Evolutionary conservation across 2,888 invertebrate species (phyloP).

Genomic region (Halocaridina rubra): DNA sequence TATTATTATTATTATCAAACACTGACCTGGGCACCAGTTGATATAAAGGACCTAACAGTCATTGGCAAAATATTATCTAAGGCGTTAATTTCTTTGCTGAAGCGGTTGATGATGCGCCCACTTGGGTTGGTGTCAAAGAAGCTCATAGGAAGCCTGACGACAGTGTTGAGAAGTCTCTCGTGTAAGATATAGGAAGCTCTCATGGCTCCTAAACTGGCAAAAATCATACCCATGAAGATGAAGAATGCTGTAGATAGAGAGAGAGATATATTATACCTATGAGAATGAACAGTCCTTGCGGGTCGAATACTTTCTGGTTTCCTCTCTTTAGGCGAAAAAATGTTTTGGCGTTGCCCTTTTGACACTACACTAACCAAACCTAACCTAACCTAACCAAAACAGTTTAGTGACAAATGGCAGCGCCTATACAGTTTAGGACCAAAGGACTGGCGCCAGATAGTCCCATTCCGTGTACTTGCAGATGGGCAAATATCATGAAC

Average conservation of each 20-base stretch:
- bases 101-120: constrained; percentile 69
- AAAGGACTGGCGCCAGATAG: too few relatives aligned
- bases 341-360: too few relatives aligned
- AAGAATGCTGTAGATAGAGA: constrained; percentile 55
- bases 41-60: constrained; percentile 64
- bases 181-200: constrained; percentile 72
- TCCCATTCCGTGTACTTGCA: too few relatives aligned
- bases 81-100: constrained; percentile 67
- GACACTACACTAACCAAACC: too few relatives aligned
- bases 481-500: too few relatives aligned
- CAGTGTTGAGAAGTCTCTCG: constrained; percentile 75
- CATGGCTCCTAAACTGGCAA: constrained; percentile 51
- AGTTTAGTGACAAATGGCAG: too few relatives aligned
- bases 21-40: constrained; percentile 26
- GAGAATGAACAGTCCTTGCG: background rate
- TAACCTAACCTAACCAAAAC: too few relatives aligned
- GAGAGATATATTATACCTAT: background rate
- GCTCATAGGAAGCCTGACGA: constrained; percentile 71
- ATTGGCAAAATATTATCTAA: constrained; percentile 61
- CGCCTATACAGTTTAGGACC: too few relatives aligned
- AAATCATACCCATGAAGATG: constrained; percentile 63
- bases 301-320: background rate
- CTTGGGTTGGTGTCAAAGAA: constrained; percentile 70
- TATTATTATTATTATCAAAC: too few relatives aligned
- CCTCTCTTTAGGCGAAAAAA: background rate